phyloP scores from a whole-genome alignment of 2,113 vertebrate genomes.

The Chaenocephalus aceratus region DNA sequence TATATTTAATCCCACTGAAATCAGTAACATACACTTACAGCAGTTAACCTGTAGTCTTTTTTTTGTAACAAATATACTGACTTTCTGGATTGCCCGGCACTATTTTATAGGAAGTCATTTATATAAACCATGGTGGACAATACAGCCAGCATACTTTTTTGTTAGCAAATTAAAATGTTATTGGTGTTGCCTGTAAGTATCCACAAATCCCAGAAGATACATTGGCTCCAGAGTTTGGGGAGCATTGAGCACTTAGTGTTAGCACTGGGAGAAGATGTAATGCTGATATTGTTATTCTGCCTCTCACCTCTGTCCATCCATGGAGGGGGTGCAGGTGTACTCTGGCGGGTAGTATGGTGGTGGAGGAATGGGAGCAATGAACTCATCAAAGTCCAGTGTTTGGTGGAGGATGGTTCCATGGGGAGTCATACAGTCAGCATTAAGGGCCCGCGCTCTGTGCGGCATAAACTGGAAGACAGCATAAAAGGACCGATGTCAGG shows the following conservation, averaged over 20 bases:
- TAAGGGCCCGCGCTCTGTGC: constrained; percentile 87
- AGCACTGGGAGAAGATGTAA: constrained; percentile 1
- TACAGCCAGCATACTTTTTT: background rate
- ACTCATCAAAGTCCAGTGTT: constrained; percentile 96
- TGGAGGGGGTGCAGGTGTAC: constrained; percentile 92
- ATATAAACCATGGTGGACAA: background rate
- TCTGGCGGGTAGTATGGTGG: constrained; percentile 98
- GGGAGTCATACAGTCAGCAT: constrained; percentile 92
- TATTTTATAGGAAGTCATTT: background rate
- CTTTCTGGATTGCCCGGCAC: background rate
- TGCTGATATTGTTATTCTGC: background rate
- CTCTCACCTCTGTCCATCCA: constrained; percentile 90
- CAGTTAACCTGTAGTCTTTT: background rate
- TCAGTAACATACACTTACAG: background rate
- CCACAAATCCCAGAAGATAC: background rate
- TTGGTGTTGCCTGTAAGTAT: background rate
- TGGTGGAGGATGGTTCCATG: constrained; percentile 94
- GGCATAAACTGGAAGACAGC: constrained; percentile 92
- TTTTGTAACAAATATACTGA: background rate
- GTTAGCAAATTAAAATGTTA: background rate
- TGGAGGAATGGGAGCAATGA: constrained; percentile 95
- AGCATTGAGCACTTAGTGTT: background rate
- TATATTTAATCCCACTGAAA: background rate
- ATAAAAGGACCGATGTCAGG: constrained; percentile 17
- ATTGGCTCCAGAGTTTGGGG: background rate